A percentile compares a stretch with the other conserved stretches of the same genome.
These are phyloP conservation scores for Podocnemis expansa DNA, from an alignment of 2,113 vertebrate species.

Conservation along the genomic window DNA sequence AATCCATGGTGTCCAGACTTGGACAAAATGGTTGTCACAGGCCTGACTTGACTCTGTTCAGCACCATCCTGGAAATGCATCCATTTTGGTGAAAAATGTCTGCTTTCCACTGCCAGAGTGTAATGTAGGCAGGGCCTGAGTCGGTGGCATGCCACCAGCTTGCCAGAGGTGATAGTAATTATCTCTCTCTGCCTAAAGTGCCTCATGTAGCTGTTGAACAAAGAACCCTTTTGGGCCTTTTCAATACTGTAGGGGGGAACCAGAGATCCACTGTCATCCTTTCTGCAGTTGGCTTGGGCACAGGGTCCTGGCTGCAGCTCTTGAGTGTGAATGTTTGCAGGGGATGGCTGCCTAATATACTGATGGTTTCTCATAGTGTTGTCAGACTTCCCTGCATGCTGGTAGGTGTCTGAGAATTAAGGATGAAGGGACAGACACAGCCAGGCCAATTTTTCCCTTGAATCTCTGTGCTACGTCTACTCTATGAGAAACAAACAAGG, in stretches of 20 bases:
- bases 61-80: neutral
- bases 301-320: neutral
- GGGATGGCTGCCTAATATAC: neutral
- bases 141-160: neutral
- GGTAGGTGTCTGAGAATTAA: neutral
- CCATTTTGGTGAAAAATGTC: neutral
- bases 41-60: neutral
- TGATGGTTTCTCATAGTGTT: neutral
- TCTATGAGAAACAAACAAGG: too few species aligned
- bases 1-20: neutral
- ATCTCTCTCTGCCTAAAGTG: neutral
- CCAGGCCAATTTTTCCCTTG: neutral
- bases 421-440: neutral
- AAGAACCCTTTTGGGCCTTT: neutral
- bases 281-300: neutral
- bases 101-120: neutral
- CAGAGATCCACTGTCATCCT: neutral
- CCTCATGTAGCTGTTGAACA: neutral
- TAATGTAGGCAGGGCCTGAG: neutral
- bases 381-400: neutral
- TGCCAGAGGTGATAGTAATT: neutral
- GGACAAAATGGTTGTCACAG: neutral
- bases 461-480: neutral
- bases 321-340: neutral
- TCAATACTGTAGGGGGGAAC: neutral